Evolutionary conservation across 1,140 invertebrate species (phyloP).

Genomic region (Paraescarpia echinospica): DNA sequence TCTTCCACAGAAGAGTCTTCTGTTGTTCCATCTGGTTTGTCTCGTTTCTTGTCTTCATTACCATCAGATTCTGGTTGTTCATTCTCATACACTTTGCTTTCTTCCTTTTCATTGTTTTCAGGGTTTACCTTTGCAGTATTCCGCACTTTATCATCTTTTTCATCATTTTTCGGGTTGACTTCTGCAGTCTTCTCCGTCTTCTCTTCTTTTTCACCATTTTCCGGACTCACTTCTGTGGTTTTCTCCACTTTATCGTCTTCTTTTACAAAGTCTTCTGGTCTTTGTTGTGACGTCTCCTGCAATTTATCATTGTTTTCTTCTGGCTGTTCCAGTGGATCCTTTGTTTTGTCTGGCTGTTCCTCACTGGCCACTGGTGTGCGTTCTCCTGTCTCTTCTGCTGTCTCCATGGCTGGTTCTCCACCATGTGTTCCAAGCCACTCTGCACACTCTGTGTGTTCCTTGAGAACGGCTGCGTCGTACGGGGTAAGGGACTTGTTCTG

Average conservation of each 20-base stretch:
- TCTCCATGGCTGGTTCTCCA: neutral
- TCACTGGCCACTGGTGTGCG: neutral
- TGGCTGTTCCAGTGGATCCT: neutral
- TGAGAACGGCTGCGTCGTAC: slow-evolving; percentile 15
- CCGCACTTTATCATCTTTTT: neutral
- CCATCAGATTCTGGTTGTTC: neutral
- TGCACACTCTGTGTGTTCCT: slow-evolving; percentile 11
- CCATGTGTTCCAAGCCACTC: neutral
- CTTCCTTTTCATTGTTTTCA: neutral
- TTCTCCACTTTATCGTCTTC: neutral
- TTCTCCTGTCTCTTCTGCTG: neutral
- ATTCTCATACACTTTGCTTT: neutral
- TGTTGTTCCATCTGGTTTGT: neutral
- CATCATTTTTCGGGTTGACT: neutral
- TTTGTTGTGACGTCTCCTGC: neutral
- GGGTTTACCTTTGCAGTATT: neutral
- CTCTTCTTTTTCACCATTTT: neutral
- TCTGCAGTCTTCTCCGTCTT: slow-evolving; percentile 9
- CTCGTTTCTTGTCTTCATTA: neutral
- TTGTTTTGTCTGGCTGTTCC: neutral
- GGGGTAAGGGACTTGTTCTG: neutral
- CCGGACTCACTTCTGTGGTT: neutral
- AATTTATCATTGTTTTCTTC: slow-evolving; percentile 3
- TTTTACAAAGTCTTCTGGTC: neutral
- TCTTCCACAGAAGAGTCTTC: neutral